Evolutionary conservation across 2,888 invertebrate species (phyloP).

Genomic region (Hyposoter didymator): DNA sequence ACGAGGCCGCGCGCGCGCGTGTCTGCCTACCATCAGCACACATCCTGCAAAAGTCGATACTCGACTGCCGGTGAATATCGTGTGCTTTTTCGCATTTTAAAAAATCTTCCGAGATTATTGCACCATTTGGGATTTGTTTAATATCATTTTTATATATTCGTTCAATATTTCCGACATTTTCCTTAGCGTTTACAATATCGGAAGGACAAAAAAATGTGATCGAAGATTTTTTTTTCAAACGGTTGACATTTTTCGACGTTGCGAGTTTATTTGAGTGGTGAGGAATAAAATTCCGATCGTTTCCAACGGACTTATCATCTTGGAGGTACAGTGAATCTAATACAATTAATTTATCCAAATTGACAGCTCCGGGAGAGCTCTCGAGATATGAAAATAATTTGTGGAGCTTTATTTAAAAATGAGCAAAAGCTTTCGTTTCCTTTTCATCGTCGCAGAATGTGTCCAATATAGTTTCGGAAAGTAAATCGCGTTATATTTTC

Average conservation of each 20-base stretch:
- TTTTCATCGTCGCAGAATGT: background rate
- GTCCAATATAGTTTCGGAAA: background rate
- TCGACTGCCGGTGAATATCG: slow-evolving; percentile 35
- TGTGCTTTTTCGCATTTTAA: slow-evolving; percentile 31
- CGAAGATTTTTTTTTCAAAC: background rate
- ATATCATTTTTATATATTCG: background rate
- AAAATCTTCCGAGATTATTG: slow-evolving; percentile 24
- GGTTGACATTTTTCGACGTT: background rate
- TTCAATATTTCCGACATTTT: background rate
- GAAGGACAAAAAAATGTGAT: background rate
- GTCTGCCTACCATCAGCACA: slow-evolving; percentile 33
- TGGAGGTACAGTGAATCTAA: background rate
- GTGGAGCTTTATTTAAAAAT: background rate
- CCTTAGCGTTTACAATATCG: background rate
- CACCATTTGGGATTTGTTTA: background rate
- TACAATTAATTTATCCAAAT: background rate
- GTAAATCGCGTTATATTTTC: background rate
- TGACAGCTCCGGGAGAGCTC: background rate
- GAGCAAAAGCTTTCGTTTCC: background rate
- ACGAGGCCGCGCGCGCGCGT: slow-evolving; percentile 54
- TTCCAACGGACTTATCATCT: background rate
- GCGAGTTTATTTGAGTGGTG: background rate
- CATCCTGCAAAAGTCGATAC: slow-evolving; percentile 56
- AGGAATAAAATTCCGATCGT: background rate
- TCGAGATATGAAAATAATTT: background rate